phyloP scores from a whole-genome alignment of 2,113 vertebrate species.

The Diadophis punctatus region DNA sequence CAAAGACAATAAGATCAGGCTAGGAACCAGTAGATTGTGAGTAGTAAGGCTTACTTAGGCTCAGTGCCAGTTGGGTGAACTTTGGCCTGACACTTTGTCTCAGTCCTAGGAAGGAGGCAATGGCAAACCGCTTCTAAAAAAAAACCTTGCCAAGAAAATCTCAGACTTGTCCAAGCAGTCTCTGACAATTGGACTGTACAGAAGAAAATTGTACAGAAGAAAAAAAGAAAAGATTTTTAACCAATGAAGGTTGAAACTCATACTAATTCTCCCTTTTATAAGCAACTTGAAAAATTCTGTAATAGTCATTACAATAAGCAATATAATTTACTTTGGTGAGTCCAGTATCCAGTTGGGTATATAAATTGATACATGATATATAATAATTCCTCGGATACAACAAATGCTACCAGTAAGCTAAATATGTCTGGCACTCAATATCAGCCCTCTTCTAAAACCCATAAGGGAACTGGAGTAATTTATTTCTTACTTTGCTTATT shows the following conservation, averaged over 20 bases:
- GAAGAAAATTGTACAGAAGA: background rate
- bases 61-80: background rate
- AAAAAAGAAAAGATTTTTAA: background rate
- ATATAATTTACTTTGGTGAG: background rate
- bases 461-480: background rate
- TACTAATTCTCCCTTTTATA: background rate
- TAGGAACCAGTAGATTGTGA: background rate
- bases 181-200: background rate
- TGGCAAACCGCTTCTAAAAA: background rate
- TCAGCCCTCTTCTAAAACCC: background rate
- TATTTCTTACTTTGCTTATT: background rate
- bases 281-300: background rate
- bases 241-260: background rate
- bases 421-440: background rate
- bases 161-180: background rate
- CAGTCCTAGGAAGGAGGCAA: background rate
- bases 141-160: background rate
- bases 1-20: background rate
- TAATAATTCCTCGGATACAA: background rate
- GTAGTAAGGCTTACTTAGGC: background rate
- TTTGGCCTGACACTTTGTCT: background rate
- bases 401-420: background rate
- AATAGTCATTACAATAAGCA: background rate
- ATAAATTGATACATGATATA: background rate
- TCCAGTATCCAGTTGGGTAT: background rate